These are phyloP conservation scores for Drosophila hawaiiensis DNA, from an alignment of 2,888 invertebrate species.

Conservation along the genomic window DNA sequence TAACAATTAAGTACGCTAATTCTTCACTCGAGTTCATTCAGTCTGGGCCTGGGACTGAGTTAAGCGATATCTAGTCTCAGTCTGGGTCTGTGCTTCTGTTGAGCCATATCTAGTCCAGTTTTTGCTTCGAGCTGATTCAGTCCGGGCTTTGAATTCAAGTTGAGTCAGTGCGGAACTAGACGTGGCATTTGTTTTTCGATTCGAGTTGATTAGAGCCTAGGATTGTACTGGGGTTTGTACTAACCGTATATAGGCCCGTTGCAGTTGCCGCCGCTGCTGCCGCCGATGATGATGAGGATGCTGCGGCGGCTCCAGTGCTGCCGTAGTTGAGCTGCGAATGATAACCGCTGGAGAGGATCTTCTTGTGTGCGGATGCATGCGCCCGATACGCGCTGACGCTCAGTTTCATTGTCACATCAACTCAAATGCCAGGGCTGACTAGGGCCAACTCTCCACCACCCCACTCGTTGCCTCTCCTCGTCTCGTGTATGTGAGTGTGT, in stretches of 20 bases:
- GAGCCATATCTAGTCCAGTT: not conserved
- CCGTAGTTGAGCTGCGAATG: conserved; percentile 92
- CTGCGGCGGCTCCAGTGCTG: conserved; percentile 89
- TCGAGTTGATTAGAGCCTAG: not conserved
- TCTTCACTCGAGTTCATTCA: not conserved
- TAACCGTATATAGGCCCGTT: conserved; percentile 87
- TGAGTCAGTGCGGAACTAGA: not conserved
- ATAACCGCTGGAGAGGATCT: conserved; percentile 92
- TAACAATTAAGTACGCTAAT: not conserved
- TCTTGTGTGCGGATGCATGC: conserved; percentile 95
- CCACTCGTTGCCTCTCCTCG: not conserved
- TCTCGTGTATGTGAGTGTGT: not conserved
- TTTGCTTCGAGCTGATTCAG: not conserved
- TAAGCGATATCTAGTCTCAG: no score
- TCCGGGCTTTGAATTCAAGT: not conserved
- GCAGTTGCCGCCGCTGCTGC: conserved; percentile 75
- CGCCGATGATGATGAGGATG: conserved; percentile 86
- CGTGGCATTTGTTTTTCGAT: not conserved
- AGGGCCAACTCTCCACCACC: not conserved
- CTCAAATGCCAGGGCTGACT: conserved; percentile 39
- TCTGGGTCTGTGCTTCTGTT: not conserved
- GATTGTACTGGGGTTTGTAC: conserved; percentile 45
- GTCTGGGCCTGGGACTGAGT: not conserved
- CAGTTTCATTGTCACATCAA: conserved; percentile 89
- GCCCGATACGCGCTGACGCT: conserved; percentile 95